These are phyloP conservation scores for Nematolebias whitei DNA, from an alignment of 2,113 vertebrate species.

Conservation along the genomic window DNA sequence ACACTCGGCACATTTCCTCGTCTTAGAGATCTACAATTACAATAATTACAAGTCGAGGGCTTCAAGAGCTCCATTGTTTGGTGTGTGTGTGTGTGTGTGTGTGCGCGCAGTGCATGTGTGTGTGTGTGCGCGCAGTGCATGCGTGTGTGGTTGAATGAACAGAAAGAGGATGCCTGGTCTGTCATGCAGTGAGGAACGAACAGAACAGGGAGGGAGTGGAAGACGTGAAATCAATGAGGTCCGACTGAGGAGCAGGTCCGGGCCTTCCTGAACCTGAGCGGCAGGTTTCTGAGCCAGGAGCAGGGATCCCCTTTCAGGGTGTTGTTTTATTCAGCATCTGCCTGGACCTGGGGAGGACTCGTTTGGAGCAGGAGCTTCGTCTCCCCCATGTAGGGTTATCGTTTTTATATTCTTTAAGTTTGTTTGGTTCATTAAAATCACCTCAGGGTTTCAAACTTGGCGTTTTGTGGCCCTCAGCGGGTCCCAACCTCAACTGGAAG, in stretches of 20 bases:
- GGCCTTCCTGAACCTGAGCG: conserved; percentile 63
- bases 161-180: conserved; percentile 12
- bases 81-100: neutral
- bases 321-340: conserved; percentile 73
- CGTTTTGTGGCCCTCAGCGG: no score
- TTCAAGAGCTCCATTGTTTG: conserved; percentile 64
- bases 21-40: conserved; percentile 72
- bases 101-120: neutral
- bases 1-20: conserved; percentile 57
- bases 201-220: conserved; percentile 15
- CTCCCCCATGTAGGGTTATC: no score
- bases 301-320: conserved; percentile 67
- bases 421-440: no score
- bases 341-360: conserved; percentile 37
- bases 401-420: no score
- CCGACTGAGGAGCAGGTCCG: conserved; percentile 49
- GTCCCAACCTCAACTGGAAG: no score
- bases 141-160: neutral
- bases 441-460: no score
- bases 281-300: conserved; percentile 22
- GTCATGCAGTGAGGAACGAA: conserved; percentile 17
- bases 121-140: neutral
- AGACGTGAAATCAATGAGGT: conserved; percentile 34
- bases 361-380: no score
- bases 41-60: conserved; percentile 61